phyloP scores from a whole-genome alignment of 2,113 vertebrate species.

The Sander lucioperca region DNA sequence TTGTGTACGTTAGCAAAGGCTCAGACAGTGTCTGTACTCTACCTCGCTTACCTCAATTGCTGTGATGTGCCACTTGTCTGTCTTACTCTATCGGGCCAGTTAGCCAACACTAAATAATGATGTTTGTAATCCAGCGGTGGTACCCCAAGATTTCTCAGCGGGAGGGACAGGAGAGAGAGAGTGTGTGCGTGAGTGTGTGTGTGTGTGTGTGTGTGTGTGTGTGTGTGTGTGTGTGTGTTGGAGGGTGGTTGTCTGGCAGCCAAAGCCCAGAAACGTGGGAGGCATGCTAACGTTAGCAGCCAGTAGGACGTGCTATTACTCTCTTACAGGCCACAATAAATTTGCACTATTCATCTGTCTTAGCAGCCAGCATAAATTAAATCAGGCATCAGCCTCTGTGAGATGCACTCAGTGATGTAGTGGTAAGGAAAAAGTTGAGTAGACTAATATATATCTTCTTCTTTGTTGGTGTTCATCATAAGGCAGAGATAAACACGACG shows the following conservation, averaged over 20 bases:
- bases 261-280: conserved; percentile 66
- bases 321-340: conserved; percentile 69
- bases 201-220: conserved; percentile 12
- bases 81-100: conserved; percentile 32
- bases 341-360: conserved; percentile 62
- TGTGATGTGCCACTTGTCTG: conserved; percentile 57
- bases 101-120: conserved; percentile 69
- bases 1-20: conserved; percentile 2
- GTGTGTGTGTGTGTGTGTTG: conserved; percentile 20
- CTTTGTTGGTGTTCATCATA: conserved; percentile 2
- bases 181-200: conserved; percentile 8
- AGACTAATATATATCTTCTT: conserved; percentile 18
- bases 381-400: conserved; percentile 29
- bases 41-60: conserved; percentile 45
- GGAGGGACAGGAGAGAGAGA: conserved; percentile 49
- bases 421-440: conserved; percentile 46
- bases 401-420: conserved; percentile 50
- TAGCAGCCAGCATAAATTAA: conserved; percentile 35
- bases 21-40: conserved; percentile 11
- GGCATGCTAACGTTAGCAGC: conserved; percentile 68
- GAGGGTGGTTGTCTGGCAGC: conserved; percentile 61
- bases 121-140: conserved; percentile 68
- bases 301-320: conserved; percentile 63
- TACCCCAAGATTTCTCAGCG: conserved; percentile 68
- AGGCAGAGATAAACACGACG: neutral